Evolutionary conservation across 1,140 invertebrate genomes (phyloP), one percentile per base, ranked within the genome.

Genomic region (Leucophenga varia): DNA sequence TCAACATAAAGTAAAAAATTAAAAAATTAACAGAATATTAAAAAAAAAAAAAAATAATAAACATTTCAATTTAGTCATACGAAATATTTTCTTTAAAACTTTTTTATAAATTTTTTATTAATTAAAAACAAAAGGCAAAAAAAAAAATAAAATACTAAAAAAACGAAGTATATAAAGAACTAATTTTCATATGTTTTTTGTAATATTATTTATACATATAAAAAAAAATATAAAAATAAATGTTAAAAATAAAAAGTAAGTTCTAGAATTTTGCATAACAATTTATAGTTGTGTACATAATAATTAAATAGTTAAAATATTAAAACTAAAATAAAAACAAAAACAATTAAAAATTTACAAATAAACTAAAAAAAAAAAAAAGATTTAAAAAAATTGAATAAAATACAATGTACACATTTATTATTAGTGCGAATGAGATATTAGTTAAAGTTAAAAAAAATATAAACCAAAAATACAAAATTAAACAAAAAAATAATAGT

Each of bases 251-350:
- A 48, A 49, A 49, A 51, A n/a, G 38, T 22, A 41, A 47, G 60
- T 64, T 64, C 49, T 63, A 64, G 63, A 55, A 65, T 61, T 63
- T 54, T 53, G 59, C 63, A 59, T 64, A 63, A 61, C 55, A 57
- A 57, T 67, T 58, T 58, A 67, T 67, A 67, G 63, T 67, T 67
- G 64, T 67, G 63, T 67, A 67, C 59, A 67, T 67, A 67, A 63
- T 59, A 43, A n/a, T n/a, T n/a, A n/a, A 34, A 43, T 64, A 69
- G 61, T 61, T 67, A 60, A 67, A 69, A 59, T 59, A 14, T 14
- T 45, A 36, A 38, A 38, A 10, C 17, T n/a, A 39, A 45, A 45
- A 36, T 5, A 36, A 36, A 37, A 14, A 45, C 13, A 45, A 37
- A 30, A 46, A 31, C 21, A 28, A 30, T 25, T 14, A 46, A 46